Percentiles rank a stretch among this genome's conserved stretches.
Conservation (phyloP, 2,797 vertebrate species). For the Spinus pinus region DNA sequence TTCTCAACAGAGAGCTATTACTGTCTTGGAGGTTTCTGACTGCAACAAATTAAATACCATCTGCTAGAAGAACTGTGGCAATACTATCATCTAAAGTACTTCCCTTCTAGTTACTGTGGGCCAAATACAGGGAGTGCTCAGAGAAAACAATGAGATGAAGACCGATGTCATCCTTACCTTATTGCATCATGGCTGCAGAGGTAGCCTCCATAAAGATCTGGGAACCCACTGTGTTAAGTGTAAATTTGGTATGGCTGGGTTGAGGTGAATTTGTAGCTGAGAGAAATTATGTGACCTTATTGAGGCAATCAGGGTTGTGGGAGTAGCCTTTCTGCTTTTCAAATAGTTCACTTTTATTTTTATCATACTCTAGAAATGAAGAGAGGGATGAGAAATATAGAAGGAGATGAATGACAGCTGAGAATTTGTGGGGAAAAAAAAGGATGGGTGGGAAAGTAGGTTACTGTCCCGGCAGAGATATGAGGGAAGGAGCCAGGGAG, state of each 20-base stretch:
- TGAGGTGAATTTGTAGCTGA: not conserved
- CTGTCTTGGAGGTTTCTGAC: not conserved
- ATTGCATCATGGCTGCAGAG: not conserved
- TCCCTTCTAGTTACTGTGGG: not conserved
- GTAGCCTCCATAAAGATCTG: not conserved
- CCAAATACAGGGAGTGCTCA: not conserved
- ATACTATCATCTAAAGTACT: not conserved
- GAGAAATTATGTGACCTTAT: not conserved
- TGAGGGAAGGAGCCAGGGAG: not conserved
- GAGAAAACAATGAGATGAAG: not conserved
- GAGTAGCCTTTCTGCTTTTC: not conserved
- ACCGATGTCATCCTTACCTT: not conserved
- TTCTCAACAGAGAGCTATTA: not conserved
- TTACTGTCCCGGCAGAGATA: not conserved
- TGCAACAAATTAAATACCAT: not conserved
- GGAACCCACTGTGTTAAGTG: accelerated
- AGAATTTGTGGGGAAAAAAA: not conserved
- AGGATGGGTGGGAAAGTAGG: not conserved
- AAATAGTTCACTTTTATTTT: not conserved
- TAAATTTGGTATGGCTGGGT: not conserved
- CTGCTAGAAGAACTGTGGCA: not conserved
- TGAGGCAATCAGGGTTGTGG: not conserved
- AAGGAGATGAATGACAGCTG: not conserved
- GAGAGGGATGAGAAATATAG: not conserved
- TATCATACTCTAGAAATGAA: not conserved